These are phyloP conservation scores for Streptopelia turtur DNA, from an alignment of 2,797 vertebrate genomes.

Conservation along the genomic window DNA sequence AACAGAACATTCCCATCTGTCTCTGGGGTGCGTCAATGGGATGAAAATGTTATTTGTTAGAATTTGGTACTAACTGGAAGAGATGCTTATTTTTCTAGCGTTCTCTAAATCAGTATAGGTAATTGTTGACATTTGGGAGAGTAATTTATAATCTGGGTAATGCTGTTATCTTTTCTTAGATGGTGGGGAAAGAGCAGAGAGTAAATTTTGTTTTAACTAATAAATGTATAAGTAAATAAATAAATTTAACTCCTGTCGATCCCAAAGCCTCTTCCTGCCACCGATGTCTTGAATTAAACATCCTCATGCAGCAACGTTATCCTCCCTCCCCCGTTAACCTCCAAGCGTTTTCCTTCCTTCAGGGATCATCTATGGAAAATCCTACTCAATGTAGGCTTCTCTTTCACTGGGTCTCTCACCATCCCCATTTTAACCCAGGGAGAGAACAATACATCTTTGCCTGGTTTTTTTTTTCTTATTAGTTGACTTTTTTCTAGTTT, in stretches of 20 bases:
- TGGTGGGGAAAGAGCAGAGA: background rate
- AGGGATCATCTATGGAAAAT: background rate
- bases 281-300: background rate
- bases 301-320: background rate
- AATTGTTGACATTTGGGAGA: background rate
- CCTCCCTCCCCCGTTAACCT: background rate
- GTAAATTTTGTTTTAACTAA: background rate
- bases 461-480: background rate
- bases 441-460: background rate
- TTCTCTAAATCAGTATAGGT: background rate
- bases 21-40: background rate
- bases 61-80: background rate
- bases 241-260: background rate
- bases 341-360: background rate
- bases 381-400: background rate
- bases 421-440: background rate
- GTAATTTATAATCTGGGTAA: background rate
- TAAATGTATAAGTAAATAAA: background rate
- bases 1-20: background rate
- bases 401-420: background rate
- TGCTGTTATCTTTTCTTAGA: background rate
- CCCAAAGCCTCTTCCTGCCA: background rate
- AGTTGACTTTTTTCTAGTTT: background rate
- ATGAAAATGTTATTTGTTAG: constrained; percentile 9
- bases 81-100: background rate